Evolutionary conservation across 1,140 invertebrate species (phyloP).

Genomic region (Stegodyphus mimosarum): DNA sequence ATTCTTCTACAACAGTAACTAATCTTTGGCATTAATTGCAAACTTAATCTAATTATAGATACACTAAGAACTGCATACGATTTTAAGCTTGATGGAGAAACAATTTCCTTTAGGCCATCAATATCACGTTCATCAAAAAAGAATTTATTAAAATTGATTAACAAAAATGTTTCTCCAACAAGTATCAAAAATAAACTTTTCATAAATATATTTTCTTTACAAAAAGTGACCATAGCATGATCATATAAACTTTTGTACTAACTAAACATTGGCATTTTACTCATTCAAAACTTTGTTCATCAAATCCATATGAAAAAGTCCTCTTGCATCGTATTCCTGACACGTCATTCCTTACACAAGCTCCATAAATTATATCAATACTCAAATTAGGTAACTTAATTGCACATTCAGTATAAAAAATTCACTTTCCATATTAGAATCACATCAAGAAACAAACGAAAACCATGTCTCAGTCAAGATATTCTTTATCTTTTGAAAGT

Average conservation of each 20-base stretch:
- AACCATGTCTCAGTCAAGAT: neutral
- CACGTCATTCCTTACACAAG: neutral
- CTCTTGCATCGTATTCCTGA: neutral
- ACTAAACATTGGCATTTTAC: neutral
- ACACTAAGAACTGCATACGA: neutral
- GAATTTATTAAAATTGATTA: neutral
- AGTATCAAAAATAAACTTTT: neutral
- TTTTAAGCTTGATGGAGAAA: neutral
- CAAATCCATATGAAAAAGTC: neutral
- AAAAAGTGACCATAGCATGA: neutral
- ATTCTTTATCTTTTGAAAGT: too few species aligned
- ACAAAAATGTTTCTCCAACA: slow-evolving; percentile 2
- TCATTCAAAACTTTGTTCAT: neutral
- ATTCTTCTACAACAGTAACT: neutral
- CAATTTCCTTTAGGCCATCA: neutral
- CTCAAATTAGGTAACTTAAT: neutral
- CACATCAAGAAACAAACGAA: neutral
- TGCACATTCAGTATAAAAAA: neutral
- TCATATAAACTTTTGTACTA: slow-evolving; percentile 1
- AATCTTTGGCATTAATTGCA: neutral
- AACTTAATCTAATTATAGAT: neutral
- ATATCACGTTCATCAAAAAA: neutral
- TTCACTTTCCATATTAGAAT: neutral
- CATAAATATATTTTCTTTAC: neutral
- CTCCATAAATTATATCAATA: neutral